Evolutionary conservation across 2,888 invertebrate species (phyloP).

Genomic region (Lingula anatina): DNA sequence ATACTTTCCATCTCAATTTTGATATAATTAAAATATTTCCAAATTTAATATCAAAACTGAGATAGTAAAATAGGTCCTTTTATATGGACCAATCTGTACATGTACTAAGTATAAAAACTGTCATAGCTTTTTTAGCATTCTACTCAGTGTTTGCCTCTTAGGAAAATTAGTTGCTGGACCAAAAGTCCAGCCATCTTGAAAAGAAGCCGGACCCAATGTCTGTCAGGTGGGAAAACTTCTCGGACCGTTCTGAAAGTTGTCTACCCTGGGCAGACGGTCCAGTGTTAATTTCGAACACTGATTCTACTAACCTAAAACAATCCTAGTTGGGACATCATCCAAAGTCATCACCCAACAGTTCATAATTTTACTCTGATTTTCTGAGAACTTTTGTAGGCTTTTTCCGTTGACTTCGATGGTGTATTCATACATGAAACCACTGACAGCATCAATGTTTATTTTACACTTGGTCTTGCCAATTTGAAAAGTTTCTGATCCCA

Average conservation of each 20-base stretch:
- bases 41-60: background rate
- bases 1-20: too few species aligned
- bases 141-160: too few species aligned
- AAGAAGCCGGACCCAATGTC: too few species aligned
- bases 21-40: background rate
- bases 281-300: too few species aligned
- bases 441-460: slow-evolving; percentile 60
- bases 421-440: slow-evolving; percentile 76
- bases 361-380: slow-evolving; percentile 70
- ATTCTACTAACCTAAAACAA: slow-evolving; percentile 72
- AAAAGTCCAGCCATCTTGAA: too few species aligned
- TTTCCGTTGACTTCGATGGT: slow-evolving; percentile 77
- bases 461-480: slow-evolving; percentile 63
- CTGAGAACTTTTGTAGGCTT: slow-evolving; percentile 71
- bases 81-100: too few species aligned
- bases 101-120: too few species aligned
- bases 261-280: too few species aligned
- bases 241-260: too few species aligned
- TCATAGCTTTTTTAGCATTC: background rate
- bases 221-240: too few species aligned
- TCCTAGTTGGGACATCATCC: slow-evolving; percentile 54
- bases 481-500: slow-evolving; percentile 75
- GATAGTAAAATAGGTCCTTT: background rate
- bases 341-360: slow-evolving; percentile 66
- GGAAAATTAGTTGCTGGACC: too few species aligned